Percentiles rank a stretch among this genome's conserved stretches.
phyloP scores from a whole-genome alignment of 2,797 vertebrate species.

The Kryptopterus vitreolus region DNA sequence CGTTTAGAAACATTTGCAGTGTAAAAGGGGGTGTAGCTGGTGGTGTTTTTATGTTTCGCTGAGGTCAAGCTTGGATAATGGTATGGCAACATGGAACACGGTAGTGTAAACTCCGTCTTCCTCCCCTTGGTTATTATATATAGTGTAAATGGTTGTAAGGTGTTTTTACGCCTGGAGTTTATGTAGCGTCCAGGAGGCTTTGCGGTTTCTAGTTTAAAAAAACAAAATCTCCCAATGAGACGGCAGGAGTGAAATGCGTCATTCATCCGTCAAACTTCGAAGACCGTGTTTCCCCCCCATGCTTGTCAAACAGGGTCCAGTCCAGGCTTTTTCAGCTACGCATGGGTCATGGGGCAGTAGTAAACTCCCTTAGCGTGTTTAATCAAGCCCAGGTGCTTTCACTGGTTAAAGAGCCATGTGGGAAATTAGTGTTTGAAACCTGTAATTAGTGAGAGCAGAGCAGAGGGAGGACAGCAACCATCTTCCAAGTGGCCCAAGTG shows the following conservation, averaged over 20 bases:
- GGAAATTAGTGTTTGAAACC: constrained; percentile 42
- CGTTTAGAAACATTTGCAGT: not conserved
- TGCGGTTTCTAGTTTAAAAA: not conserved
- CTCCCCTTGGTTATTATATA: not conserved
- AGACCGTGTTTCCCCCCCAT: not conserved
- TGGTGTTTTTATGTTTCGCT: not conserved
- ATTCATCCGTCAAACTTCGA: not conserved
- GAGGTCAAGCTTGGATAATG: not conserved
- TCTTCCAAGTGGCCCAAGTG: not conserved
- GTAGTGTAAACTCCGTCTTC: not conserved
- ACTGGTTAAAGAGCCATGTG: constrained; percentile 40
- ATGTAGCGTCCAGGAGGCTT: not conserved
- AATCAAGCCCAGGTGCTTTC: constrained; percentile 40
- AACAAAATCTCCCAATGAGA: not conserved
- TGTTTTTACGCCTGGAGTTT: not conserved
- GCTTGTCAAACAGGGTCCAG: not conserved
- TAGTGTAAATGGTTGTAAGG: not conserved
- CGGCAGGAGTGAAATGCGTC: not conserved
- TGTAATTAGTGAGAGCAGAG: constrained; percentile 45
- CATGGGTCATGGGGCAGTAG: constrained; percentile 35
- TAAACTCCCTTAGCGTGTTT: constrained; percentile 11
- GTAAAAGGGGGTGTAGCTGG: not conserved
- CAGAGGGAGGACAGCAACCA: constrained; percentile 1
- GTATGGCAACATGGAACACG: not conserved
- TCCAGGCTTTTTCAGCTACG: not conserved